A percentile compares a stretch with the other conserved stretches of the same genome.
These are phyloP conservation scores for Palaemon carinicauda DNA, from an alignment of 1,140 invertebrate species.

Conservation along the genomic window DNA sequence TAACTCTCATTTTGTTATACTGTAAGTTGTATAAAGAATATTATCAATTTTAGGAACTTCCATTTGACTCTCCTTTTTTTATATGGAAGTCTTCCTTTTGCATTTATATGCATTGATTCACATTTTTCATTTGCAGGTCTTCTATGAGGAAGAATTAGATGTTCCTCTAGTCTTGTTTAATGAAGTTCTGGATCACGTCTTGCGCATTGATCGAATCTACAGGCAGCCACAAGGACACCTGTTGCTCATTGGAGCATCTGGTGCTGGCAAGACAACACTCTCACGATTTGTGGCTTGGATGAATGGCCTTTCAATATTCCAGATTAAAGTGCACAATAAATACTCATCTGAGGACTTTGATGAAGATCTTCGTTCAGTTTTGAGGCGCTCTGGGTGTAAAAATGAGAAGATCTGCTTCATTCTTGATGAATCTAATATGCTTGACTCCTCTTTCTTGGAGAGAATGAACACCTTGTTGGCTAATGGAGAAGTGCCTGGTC, in stretches of 20 bases:
- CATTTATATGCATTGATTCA: no score
- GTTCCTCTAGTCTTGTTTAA: conserved; percentile 98
- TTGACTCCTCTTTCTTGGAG: conserved; percentile 98
- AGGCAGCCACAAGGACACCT: conserved; percentile 98
- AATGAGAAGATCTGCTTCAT: conserved; percentile 99
- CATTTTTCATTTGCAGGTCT: conserved; percentile 73
- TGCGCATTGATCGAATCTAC: conserved; percentile 98
- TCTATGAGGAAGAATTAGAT: conserved; percentile 99
- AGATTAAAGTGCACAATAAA: conserved; percentile 99
- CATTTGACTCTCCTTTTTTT: no score
- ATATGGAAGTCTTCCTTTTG: no score
- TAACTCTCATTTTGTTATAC: no score
- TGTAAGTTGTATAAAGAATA: no score
- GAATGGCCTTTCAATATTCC: conserved; percentile 98
- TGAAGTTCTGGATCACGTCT: conserved; percentile 97
- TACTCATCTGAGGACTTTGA: conserved; percentile 99
- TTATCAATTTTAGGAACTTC: no score
- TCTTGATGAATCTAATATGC: conserved; percentile 97
- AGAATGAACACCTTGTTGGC: conserved; percentile 98
- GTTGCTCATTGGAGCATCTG: conserved; percentile 95
- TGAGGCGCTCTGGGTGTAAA: conserved; percentile 94
- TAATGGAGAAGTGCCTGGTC: conserved; percentile 96
- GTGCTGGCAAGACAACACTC: conserved; percentile 98
- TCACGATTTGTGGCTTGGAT: conserved; percentile 99
- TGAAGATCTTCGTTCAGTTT: conserved; percentile 93